Evolutionary conservation across 2,113 vertebrate species (phyloP), one percentile per base, ranked within the genome.

Genomic region (Geothlypis trichas): DNA sequence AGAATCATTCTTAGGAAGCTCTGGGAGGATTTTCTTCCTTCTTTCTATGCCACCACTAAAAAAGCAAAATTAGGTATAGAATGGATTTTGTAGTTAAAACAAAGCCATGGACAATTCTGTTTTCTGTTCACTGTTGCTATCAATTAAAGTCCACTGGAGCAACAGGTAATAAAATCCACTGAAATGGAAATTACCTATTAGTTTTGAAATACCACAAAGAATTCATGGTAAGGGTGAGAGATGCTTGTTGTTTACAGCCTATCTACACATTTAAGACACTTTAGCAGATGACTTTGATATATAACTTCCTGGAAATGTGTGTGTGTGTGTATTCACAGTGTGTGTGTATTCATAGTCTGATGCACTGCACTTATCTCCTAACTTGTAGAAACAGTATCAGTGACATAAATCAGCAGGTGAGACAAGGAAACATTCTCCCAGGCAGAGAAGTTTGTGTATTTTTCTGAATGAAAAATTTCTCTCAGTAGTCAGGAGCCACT

Each of bases 81-180:
- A 78, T 37, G 23, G 47, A 85, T 89, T 94, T 92, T 67, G 44
- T 87, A 67, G 59, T 88, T 84, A 91, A 89, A 88, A 96, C 61
- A 86, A 90, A 95, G 44, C 23, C 42, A 78, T 5, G 13, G 74
- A 83, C 58, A 84, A 84, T 37, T 71, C 76, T 41, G 21, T 77
- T 91, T 94, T 81, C 89, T 58, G 41, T 68, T 95, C 47, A 69
- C 35, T 79, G 51, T 61, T 94, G 82, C 57, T 82, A 65, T 63
- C 80, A 91, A n/a, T 78, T 91, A 73, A 95, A 95, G 71, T 62
- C 71, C 39, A 77, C 75, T 52, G 65, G 79, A 95, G 62, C 77
- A 91, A 95, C 73, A 95, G 69, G 76, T 78, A 87, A 81, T 67
- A 88, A 89, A 94, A 87, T 47, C 58, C 52, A 84, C 61, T 62